Conservation (phyloP, 2,113 vertebrate species). For the Hippocampus barbouri region DNA sequence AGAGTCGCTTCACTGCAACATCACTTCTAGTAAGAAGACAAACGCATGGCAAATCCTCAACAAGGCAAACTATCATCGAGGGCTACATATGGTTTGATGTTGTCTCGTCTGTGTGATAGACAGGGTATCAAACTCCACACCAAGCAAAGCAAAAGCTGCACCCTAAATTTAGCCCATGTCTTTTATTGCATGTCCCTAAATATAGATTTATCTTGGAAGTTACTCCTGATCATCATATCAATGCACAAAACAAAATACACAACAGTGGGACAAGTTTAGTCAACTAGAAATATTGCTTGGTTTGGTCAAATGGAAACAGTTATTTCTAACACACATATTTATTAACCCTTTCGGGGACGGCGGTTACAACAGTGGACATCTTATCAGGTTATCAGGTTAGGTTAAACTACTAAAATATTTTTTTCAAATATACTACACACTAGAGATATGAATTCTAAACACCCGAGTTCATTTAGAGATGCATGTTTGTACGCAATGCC, state of each 20-base stretch:
- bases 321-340: too few relatives aligned
- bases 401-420: background rate
- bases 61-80: constrained; percentile 35
- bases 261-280: too few relatives aligned
- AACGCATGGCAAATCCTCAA: constrained; percentile 48
- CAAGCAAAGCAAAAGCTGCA: constrained; percentile 61
- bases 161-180: background rate
- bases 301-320: too few relatives aligned
- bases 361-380: too few relatives aligned
- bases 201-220: background rate
- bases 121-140: constrained; percentile 50
- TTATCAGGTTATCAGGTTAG: too few relatives aligned
- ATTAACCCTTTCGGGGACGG: too few relatives aligned
- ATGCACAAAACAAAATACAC: background rate
- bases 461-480: background rate
- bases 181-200: background rate
- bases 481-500: background rate
- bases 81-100: constrained; percentile 54
- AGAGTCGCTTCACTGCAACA: constrained; percentile 29
- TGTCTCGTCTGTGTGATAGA: constrained; percentile 40
- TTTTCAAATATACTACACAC: background rate
- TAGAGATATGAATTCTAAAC: background rate
- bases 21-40: constrained; percentile 13
- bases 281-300: too few relatives aligned
- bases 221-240: background rate